A percentile compares a stretch with the other conserved stretches of the same genome.
These are phyloP conservation scores for Corydoras sp. DNA, from an alignment of 2,113 vertebrate species.

Conservation along the genomic window DNA sequence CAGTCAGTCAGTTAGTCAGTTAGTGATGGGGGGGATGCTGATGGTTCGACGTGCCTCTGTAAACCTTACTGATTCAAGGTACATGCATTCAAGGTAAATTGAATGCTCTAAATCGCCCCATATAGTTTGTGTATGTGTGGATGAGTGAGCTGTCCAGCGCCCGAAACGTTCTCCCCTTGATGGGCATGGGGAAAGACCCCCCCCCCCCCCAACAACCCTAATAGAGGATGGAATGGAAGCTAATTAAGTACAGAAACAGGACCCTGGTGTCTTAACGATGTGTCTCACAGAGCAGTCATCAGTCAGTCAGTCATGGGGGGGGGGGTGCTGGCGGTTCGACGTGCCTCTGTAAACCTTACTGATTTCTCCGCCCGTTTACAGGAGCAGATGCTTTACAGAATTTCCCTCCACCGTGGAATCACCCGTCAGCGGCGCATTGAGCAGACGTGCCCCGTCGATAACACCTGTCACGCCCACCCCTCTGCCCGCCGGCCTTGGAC, in stretches of 20 bases:
- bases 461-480: constrained; percentile 58
- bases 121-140: too few relatives aligned
- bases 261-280: too few relatives aligned
- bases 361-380: constrained; percentile 51
- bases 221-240: too few relatives aligned
- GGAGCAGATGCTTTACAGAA: constrained; percentile 64
- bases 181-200: too few relatives aligned
- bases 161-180: too few relatives aligned
- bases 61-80: constrained; percentile 47
- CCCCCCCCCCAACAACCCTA: too few relatives aligned
- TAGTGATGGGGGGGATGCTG: not conserved
- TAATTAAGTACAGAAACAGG: too few relatives aligned
- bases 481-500: not conserved
- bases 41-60: constrained; percentile 13
- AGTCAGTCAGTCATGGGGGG: not conserved
- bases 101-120: too few relatives aligned
- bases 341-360: constrained; percentile 42
- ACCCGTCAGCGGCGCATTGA: constrained; percentile 67
- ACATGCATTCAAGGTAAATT: too few relatives aligned
- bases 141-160: too few relatives aligned
- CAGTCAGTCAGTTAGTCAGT: not conserved
- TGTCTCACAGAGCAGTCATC: too few relatives aligned
- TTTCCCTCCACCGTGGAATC: constrained; percentile 55
- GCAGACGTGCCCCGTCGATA: constrained; percentile 63
- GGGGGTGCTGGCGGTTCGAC: not conserved